Percentiles rank a stretch among this genome's conserved stretches.
Conservation (phyloP, 37 sponge, comb jelly and placozoan genomes). For the Halichondria panicea region DNA sequence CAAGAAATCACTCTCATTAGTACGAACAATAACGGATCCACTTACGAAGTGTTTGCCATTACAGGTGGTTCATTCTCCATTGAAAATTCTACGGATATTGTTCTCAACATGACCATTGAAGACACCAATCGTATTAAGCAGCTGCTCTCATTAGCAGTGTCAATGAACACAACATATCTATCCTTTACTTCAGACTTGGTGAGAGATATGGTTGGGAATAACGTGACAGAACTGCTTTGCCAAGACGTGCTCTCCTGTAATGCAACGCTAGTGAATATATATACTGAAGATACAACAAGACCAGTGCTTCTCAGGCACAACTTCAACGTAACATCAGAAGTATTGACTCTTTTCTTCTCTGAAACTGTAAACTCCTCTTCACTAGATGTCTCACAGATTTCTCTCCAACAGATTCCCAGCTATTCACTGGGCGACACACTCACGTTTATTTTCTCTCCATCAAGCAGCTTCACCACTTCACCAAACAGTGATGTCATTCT, state of each 20-base stretch:
- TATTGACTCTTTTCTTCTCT: conserved; percentile 67
- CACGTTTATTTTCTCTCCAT: conserved; percentile 31
- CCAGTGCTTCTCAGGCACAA: conserved; percentile 58
- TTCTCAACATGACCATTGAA: conserved; percentile 53
- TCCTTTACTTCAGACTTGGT: conserved; percentile 47
- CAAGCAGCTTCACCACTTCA: conserved; percentile 37
- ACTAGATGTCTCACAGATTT: conserved; percentile 60
- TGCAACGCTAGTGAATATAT: conserved; percentile 40
- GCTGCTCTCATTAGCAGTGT: conserved; percentile 43
- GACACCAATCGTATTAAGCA: conserved; percentile 78
- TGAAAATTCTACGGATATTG: conserved; percentile 77
- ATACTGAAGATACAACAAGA: conserved; percentile 59
- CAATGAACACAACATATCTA: conserved; percentile 56
- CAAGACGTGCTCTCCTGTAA: neutral
- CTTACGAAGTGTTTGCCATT: conserved; percentile 10
- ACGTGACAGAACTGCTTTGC: conserved; percentile 13
- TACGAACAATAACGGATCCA: neutral
- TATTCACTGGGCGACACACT: neutral
- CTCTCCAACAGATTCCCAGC: conserved; percentile 37
- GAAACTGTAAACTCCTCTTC: conserved; percentile 82
- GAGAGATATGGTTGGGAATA: conserved; percentile 81
- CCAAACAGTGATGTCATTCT: conserved; percentile 59
- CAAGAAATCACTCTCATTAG: conserved; percentile 36
- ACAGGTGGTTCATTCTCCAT: conserved; percentile 57
- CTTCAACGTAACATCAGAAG: conserved; percentile 69